These are phyloP conservation scores for Epicampocera succincta DNA, from an alignment of 2,888 invertebrate species.

Conservation along the genomic window DNA sequence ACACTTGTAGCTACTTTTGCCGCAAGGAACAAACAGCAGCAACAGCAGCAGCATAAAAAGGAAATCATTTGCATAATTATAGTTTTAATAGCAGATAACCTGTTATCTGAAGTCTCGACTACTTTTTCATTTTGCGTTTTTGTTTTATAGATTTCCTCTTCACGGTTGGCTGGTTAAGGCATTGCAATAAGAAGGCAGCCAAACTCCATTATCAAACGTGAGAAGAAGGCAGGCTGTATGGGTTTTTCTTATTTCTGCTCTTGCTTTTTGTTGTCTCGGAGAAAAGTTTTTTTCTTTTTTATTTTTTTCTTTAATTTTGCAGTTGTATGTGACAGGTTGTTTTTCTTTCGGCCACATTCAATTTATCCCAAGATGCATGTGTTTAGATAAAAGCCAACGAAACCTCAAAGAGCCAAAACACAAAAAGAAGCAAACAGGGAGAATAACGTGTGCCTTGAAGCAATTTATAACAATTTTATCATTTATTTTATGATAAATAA, in stretches of 20 bases:
- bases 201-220: background rate
- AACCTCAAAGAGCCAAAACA: constrained; percentile 22
- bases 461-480: constrained; percentile 67
- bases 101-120: background rate
- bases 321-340: constrained; percentile 49
- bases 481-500: constrained; percentile 68
- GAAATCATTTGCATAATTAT: constrained; percentile 70
- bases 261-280: background rate
- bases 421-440: too few species aligned
- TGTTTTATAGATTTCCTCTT: constrained; percentile 24
- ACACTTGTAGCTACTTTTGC: background rate
- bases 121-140: background rate
- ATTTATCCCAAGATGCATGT: constrained; percentile 63
- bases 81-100: constrained; percentile 53
- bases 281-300: background rate
- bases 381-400: constrained; percentile 53
- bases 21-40: background rate
- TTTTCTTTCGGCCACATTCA: constrained; percentile 4
- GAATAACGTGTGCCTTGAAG: constrained; percentile 46
- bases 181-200: background rate
- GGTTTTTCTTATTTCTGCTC: background rate
- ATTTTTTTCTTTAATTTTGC: constrained; percentile 2
- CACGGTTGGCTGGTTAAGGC: constrained; percentile 5
- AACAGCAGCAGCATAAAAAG: constrained; percentile 48
- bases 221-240: background rate